Evolutionary conservation across 2,888 invertebrate genomes (phyloP).

Genomic region (Eristalis intricaria): DNA sequence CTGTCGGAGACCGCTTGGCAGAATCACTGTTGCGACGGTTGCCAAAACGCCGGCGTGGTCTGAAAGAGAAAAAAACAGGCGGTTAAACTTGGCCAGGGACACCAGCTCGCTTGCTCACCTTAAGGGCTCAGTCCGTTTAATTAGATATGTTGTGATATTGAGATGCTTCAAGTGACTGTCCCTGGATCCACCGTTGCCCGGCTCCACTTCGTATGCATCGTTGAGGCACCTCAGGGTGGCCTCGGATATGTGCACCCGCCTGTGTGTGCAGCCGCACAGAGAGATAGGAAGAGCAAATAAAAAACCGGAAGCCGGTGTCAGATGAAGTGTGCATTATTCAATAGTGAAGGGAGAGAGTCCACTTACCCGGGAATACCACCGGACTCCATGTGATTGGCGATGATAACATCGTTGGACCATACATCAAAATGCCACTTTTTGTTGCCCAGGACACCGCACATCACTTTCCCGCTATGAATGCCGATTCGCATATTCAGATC

Average conservation of each 20-base stretch:
- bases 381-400: slow-evolving; percentile 98
- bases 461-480: slow-evolving; percentile 96
- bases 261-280: slow-evolving; percentile 78
- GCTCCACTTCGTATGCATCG: slow-evolving; percentile 95
- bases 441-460: slow-evolving; percentile 96
- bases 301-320: slow-evolving; percentile 75
- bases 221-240: slow-evolving; percentile 92
- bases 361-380: slow-evolving; percentile 96
- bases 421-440: slow-evolving; percentile 97
- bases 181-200: slow-evolving; percentile 92
- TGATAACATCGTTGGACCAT: slow-evolving; percentile 96
- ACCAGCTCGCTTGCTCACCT: slow-evolving; percentile 77
- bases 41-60: slow-evolving; percentile 79
- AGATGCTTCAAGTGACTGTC: slow-evolving; percentile 93
- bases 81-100: background rate
- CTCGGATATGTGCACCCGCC: slow-evolving; percentile 97
- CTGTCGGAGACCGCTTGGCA: slow-evolving; percentile 45
- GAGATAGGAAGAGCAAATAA: background rate
- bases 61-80: slow-evolving; percentile 38
- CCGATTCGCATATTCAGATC: slow-evolving; percentile 99
- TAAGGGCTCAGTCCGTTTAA: slow-evolving; percentile 90
- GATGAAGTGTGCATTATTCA: slow-evolving; percentile 11
- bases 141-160: slow-evolving; percentile 93
- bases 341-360: background rate
- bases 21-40: slow-evolving; percentile 77